Base-by-base conservation (phyloP, 2,797 vertebrate genomes). In the Neostethus bicornis region DNA sequence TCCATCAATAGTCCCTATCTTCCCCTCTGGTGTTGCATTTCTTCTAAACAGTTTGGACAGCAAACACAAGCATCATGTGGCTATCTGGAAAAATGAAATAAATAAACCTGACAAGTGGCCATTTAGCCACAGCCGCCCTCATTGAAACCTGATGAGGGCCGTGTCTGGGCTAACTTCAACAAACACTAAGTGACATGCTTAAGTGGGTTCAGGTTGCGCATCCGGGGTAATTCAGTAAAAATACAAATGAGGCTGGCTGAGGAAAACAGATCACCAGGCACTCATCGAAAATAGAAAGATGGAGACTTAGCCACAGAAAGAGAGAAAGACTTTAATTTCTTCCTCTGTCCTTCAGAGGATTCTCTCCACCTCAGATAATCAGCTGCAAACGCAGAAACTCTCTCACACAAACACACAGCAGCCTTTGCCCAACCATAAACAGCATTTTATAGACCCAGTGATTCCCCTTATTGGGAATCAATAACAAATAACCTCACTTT, bases 401-500 rank as follows among this genome's bases (percentile, higher is more conserved):
- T 31, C 47, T n/a, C 41, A 21, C 60, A 41, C 41, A 48, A 39
- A 23, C 44, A 50, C 58, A 72, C 50, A 32, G 14, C 7, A 28
- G 45, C 49, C 59, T 60, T 67, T 53, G 54, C 66, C 45, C 54
- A 68, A 76, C 77, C 75, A 86, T 87, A 85, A 90, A 91, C 83
- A 83, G 76, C 67, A 60, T 73, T 73, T 77, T 87, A 90, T 88
- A 85, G 87, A 87, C 79, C 70, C 46, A 62, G 80, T 85, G 87
- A 92, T 89, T 89, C 83, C 75, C 80, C 85, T 90, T 87, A 92
- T 90, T 89, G 91, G 85, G 79, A 91, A 92, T 92, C 90, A 69
- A 92, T 93, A 92, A 88, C 87, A 91, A 92, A 92, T 92, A 93
- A 92, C 89, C 88, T 77, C 65, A 84, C 88, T 87, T 86, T 89